Evolutionary conservation across 2,888 invertebrate genomes (phyloP).

Genomic region (Cotesia congregata): DNA sequence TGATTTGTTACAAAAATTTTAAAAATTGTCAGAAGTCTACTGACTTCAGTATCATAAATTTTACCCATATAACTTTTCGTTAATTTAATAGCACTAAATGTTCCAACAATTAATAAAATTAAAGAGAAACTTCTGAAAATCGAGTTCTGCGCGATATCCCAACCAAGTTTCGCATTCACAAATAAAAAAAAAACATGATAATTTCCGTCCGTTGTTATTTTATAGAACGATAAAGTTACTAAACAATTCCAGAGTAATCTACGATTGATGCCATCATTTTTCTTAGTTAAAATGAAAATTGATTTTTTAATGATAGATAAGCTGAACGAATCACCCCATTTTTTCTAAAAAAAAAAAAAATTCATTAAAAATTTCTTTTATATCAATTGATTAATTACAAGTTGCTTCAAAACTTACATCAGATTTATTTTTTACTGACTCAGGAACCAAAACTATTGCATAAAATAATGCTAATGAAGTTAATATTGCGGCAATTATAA

Average conservation of each 20-base stretch:
- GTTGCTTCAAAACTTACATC: conserved; percentile 47
- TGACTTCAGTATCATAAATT: no score
- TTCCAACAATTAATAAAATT: conserved; percentile 73
- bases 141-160: conserved; percentile 77
- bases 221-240: conserved; percentile 53
- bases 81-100: conserved; percentile 74
- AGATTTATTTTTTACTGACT: conserved; percentile 68
- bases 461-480: conserved; percentile 71
- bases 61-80: conserved; percentile 61
- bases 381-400: not conserved
- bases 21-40: no score
- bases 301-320: conserved; percentile 73
- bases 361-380: no score
- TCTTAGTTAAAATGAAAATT: conserved; percentile 73
- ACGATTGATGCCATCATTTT: conserved; percentile 73
- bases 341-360: conserved; percentile 47
- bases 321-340: conserved; percentile 70
- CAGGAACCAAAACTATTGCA: conserved; percentile 71
- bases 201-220: conserved; percentile 72
- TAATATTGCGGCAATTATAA: conserved; percentile 70
- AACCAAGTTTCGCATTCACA: conserved; percentile 76
- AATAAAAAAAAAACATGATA: conserved; percentile 75
- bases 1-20: no score
- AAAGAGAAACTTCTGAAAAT: conserved; percentile 73
- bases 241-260: conserved; percentile 72